Evolutionary conservation across 1,140 invertebrate genomes (phyloP), one percentile per base, ranked within the genome.

Genomic region (Holcopasites calliopsidis): DNA sequence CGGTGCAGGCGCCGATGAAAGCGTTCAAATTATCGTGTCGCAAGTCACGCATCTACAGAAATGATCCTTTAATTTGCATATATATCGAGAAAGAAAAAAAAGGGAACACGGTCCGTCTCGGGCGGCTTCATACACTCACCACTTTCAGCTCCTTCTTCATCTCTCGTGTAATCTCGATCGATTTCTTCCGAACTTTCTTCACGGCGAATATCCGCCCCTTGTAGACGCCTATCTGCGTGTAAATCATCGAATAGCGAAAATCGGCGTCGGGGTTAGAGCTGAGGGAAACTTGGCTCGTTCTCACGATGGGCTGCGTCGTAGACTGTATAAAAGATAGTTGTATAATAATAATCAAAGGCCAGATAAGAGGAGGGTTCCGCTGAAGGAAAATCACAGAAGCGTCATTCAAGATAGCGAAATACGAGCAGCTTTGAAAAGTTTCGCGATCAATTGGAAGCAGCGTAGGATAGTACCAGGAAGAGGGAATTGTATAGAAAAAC

Each of bases 121-220:
- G 10, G 11, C 18, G 28, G 18, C 3, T 44, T 16, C 3, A 10
- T 7, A 1, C 40, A 47, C 73, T 93, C 89, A 96, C 96, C 90
- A 97, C 93, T 94, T 99, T 99, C 55, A 99, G 93, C 92, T 99
- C 97, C 86, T 98, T 98, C 88, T 99, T 98, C 93, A 98, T 97
- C 84, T 96, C 95, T 55, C 97, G 92, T 0, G 95, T 98, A 11
- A 99, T 96, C 84, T 99, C 98, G 26, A 98, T 95, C 42, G 95
- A 95, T 90, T 97, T 97, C 86, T 97, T 96, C 64, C 95, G 92
- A 1, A 98, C 93, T 64, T 95, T 94, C 85, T 98, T 98, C 13
- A 99, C 94, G 0, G 98, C 97, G 42, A 98, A 95, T 18, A 95
- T 93, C 85, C 95, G 93, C 0, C 97, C 97, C 82, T 96, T 95